Evolutionary conservation across 2,888 invertebrate species (phyloP), one percentile per base, ranked within the genome.

Genomic region (Pristionchus entomophagus): DNA sequence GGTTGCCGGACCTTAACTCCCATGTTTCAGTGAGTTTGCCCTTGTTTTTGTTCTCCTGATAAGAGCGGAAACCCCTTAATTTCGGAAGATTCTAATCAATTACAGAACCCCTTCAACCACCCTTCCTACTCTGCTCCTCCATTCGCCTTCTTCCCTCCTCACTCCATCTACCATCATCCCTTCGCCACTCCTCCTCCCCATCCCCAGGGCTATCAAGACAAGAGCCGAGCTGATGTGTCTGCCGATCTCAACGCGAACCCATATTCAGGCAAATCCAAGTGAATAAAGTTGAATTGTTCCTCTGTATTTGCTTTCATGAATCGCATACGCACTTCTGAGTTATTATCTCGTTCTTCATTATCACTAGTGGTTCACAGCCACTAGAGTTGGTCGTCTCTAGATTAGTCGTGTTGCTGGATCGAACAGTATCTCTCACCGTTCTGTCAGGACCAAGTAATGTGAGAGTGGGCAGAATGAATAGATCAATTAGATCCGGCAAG

Each of bases 71-170:
- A 56, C n/a, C 22, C n/a, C n/a, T n/a, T n/a, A n/a, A n/a, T n/a
- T n/a, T n/a, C n/a, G n/a, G n/a, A n/a, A n/a, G n/a, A 45, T 45
- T 45, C 45, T 10, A 45, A 45, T 45, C 14, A 32, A 62, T 65
- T 32, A 12, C 65, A 65, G 65, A 19, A 32, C 35, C 35, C 65
- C 17, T 65, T 65, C 65, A 35, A 8, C 0, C 65, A 32, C 0
- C 5, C 65, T 17, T 5, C 6, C 19, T 65, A 38, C 65, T 6
- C 65, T 35, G 35, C 65, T 5, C 65, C 32, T 3, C 22, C 65
- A 29, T 65, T 65, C 65, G 8, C 65, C 65, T 65, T 65, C 65
- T 65, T 65, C 65, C 65, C 65, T 65, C 65, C 65, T 35, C 45
- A 45, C 45, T 45, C 45, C 45, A 45, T 19, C 35, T 22, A 14